Conservation (phyloP, 2,797 vertebrate species). For the Rousettus madagascariensis region DNA sequence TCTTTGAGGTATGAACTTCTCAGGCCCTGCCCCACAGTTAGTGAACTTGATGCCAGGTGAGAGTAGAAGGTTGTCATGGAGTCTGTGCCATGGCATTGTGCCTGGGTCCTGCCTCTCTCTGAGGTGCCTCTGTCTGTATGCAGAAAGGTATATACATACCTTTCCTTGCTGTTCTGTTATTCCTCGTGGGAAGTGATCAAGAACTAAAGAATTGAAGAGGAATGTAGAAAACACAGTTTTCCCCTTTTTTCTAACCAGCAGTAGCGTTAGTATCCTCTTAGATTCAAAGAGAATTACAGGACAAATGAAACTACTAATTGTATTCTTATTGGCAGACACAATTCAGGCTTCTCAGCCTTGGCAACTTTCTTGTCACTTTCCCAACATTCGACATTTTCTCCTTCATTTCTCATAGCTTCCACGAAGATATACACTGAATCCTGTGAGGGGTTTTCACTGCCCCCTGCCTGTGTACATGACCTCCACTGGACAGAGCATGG, state of each 20-base stretch:
- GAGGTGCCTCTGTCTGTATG: not conserved
- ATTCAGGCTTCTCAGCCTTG: not conserved
- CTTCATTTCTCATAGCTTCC: not conserved
- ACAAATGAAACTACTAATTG: not conserved
- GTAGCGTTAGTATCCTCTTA: not conserved
- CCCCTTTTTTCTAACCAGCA: not conserved
- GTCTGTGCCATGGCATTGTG: fast-evolving
- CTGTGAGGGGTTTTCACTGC: not conserved
- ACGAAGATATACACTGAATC: not conserved
- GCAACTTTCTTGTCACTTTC: not conserved
- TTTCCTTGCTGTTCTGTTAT: not conserved
- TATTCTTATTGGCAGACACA: not conserved
- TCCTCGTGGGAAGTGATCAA: not conserved
- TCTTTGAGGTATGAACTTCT: not conserved
- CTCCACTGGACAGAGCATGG: not conserved
- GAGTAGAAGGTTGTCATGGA: not conserved
- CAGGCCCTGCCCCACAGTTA: too few species aligned
- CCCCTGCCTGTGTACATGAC: not conserved
- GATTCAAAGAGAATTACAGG: not conserved
- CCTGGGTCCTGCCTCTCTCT: not conserved
- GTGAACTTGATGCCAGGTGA: not conserved
- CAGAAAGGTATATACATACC: not conserved
- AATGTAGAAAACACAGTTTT: not conserved
- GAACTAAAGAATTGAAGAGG: not conserved
- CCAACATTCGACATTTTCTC: not conserved